Percentiles rank a stretch among this genome's conserved stretches.
Conservation (phyloP, 2,888 invertebrate genomes). For the Pollenia angustigena region DNA sequence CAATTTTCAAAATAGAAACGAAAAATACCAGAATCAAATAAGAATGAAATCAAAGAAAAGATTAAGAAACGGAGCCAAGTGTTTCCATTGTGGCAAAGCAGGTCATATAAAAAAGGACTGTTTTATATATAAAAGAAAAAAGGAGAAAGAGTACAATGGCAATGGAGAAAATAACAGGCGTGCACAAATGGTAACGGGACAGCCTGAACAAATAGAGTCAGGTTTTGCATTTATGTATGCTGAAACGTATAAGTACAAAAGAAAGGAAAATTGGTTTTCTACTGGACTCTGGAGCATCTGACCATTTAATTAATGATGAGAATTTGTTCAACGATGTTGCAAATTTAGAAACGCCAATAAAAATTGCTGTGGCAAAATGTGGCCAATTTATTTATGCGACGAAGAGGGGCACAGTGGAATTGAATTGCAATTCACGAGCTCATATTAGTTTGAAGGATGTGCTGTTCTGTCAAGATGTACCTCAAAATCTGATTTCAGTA, state of each 20-base stretch:
- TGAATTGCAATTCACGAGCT: slow-evolving; percentile 75
- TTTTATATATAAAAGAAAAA: slow-evolving; percentile 61
- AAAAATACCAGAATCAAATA: not conserved
- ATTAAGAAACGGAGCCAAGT: slow-evolving; percentile 67
- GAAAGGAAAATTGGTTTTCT: slow-evolving; percentile 51
- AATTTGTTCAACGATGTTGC: slow-evolving; percentile 57
- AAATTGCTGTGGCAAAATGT: slow-evolving; percentile 78
- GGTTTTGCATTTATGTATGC: slow-evolving; percentile 69
- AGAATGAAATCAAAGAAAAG: not conserved
- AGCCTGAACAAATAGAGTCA: slow-evolving; percentile 36
- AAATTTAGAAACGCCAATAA: slow-evolving; percentile 75
- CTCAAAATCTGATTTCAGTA: slow-evolving; percentile 58
- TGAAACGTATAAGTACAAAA: slow-evolving; percentile 15
- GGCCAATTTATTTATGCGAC: slow-evolving; percentile 71
- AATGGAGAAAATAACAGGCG: slow-evolving; percentile 60
- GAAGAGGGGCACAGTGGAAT: slow-evolving; percentile 76
- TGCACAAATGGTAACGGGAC: slow-evolving; percentile 57
- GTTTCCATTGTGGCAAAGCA: slow-evolving; percentile 78
- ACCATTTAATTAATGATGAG: slow-evolving; percentile 74
- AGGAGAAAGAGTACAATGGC: not conserved
- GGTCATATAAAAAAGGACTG: slow-evolving; percentile 78
- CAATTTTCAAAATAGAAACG: not conserved
- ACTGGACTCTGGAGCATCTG: slow-evolving; percentile 70
- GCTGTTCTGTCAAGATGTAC: slow-evolving; percentile 78
- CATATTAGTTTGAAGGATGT: slow-evolving; percentile 68